Percentiles rank a stretch among this genome's conserved stretches.
Evolutionary conservation across 2,888 invertebrate species (phyloP).

Genomic region (Perizoma flavofasciatum): DNA sequence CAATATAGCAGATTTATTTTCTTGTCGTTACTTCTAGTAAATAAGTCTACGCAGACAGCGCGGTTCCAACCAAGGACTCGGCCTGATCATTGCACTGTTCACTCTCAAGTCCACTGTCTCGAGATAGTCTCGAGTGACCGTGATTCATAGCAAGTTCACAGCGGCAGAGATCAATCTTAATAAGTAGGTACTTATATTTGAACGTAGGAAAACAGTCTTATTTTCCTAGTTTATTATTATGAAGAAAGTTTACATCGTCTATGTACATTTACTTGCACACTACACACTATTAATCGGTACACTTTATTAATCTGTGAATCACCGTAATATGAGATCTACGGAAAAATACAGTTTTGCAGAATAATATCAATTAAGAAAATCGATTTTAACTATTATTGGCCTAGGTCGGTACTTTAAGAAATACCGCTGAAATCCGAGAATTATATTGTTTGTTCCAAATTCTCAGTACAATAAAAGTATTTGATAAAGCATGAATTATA

Average conservation of each 20-base stretch:
- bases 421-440: constrained; percentile 42
- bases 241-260: no score
- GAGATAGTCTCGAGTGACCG: constrained; percentile 51
- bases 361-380: no score
- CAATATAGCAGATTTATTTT: no score
- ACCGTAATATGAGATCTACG: no score
- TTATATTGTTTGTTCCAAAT: constrained; percentile 42
- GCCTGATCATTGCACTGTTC: constrained; percentile 55
- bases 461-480: constrained; percentile 42
- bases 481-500: constrained; percentile 69
- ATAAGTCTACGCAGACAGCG: constrained; percentile 58
- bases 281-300: no score
- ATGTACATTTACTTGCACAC: no score
- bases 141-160: constrained; percentile 41
- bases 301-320: no score
- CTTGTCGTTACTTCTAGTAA: constrained; percentile 9
- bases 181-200: no score
- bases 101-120: constrained; percentile 51
- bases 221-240: no score
- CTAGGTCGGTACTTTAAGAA: constrained; percentile 14
- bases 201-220: no score
- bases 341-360: no score
- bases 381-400: constrained; percentile 4
- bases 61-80: constrained; percentile 52
- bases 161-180: constrained; percentile 3